Evolutionary conservation across 2,113 vertebrate species (phyloP), one percentile per base, ranked within the genome.

Genomic region (Nothobranchius furzeri): DNA sequence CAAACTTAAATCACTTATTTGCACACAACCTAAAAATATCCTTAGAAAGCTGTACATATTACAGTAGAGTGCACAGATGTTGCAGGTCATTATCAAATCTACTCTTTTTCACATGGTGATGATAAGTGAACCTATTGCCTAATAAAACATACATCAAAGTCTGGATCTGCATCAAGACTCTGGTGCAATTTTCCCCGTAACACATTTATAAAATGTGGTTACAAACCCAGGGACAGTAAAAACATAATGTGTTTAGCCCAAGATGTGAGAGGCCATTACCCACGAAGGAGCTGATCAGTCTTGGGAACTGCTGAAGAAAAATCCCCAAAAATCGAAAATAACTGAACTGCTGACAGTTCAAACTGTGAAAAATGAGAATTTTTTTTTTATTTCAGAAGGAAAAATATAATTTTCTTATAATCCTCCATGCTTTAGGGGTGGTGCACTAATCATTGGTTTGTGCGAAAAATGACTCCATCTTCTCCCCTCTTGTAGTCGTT

Each of bases 1-100:
- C 8, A n/a, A 49, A 40, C 4, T 14, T 43, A 6, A 15, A 30
- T 5, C 36, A 35, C 12, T 5, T 15, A 61, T 14, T 35, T 13
- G 59, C 47, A 66, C 42, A 58, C 36, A 43, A 52, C 68, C 54
- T 37, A 77, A 78, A 68, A 68, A 72, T 62, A 71, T 76, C 46
- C 67, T 62, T 25, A 51, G 47, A n/a, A 68, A 81, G 54, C 75
- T 71, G 15, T 64, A 74, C 56, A 69, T 80, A 76, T 82, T 70
- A 68, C 7, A 15, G 9, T 8, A 15, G 48, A 4, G 1, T 60
- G 15, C 25, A 74, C 79, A 56, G 69, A 49, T 7, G 4, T 14
- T 48, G 3, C 4, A 6, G 6, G 70, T 74, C 71, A 63, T 58
- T 40, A 20, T 70, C 70, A 4, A 7, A 73, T 74, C 64, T 71